Evolutionary conservation across 1,140 invertebrate genomes (phyloP), one percentile per base, ranked within the genome.

Genomic region (Amphibalanus amphitrite): DNA sequence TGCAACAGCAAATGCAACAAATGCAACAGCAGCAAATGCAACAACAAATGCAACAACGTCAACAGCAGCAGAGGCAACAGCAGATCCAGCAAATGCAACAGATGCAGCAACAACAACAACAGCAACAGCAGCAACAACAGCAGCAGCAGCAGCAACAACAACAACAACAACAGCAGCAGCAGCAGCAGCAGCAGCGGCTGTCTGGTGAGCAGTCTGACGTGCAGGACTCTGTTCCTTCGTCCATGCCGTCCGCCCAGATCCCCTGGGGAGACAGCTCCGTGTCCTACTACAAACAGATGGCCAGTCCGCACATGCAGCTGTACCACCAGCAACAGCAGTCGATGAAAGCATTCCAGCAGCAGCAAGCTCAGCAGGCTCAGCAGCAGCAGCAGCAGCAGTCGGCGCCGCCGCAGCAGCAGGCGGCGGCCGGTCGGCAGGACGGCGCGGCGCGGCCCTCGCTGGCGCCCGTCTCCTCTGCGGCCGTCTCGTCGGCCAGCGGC

Each of bases 231-330:
- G n/a, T 67, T 3, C 23, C 26, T 25, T 28, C 65, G 65, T 26
- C 65, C 10, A 28, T 28, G n/a, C 26, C 65, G 3, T 26, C 65
- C 26, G 20, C 23, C 1, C 65, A 67, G 26, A 67, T 28, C n/a
- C 28, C 26, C 10, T 28, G 28, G n/a, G 65, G 26, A 4, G 65
- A n/a, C 65, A 67, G 28, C 28, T 28, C 65, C 3, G 65, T 67
- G 65, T 67, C 65, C 23, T 67, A 67, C 65, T 67, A 28, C 65
- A 67, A 67, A 28, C 65, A 67, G 28, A 67, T 67, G 65, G 65
- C 65, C n/a, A 67, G 65, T 67, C 65, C 65, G 3, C 65, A 67
- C n/a, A 67, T 67, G 65, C 65, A 67, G n/a, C 65, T 67, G 23
- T 67, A 67, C n/a, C 65, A 67, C 17, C 65, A 67, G 65, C 65